phyloP scores from a whole-genome alignment of 2,113 vertebrate species.

The Ctenodactylus gundi region DNA sequence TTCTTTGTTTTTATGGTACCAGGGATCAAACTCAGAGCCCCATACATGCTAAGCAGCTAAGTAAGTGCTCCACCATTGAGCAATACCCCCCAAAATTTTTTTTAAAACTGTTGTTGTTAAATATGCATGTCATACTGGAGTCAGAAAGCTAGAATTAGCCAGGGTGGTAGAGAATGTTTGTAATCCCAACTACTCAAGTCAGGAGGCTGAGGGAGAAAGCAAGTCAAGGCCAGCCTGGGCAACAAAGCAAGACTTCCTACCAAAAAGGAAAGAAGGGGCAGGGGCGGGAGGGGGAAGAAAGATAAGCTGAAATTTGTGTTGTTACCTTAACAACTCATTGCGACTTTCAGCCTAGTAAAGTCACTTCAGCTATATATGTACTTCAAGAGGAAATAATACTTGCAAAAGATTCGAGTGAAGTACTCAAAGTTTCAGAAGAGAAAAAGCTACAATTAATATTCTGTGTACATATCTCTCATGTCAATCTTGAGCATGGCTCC shows the following conservation, averaged over 20 bases:
- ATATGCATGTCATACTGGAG: neutral
- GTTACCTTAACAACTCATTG: constrained; percentile 1
- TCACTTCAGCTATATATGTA: neutral
- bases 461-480: neutral
- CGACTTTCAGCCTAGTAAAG: constrained; percentile 11
- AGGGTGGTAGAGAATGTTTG: neutral
- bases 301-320: neutral
- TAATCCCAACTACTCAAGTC: neutral
- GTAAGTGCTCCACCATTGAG: neutral
- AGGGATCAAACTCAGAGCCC: neutral
- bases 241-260: neutral
- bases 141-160: neutral
- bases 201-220: neutral
- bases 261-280: neutral
- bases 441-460: neutral
- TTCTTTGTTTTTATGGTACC: neutral
- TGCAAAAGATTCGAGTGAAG: neutral
- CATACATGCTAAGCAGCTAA: neutral
- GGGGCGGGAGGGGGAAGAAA: neutral
- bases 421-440: neutral
- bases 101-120: no score
- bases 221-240: neutral
- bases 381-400: neutral
- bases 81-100: no score
- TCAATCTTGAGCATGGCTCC: neutral